Evolutionary conservation across 2,113 vertebrate species (phyloP).

Genomic region (Thunnus maccoyii): DNA sequence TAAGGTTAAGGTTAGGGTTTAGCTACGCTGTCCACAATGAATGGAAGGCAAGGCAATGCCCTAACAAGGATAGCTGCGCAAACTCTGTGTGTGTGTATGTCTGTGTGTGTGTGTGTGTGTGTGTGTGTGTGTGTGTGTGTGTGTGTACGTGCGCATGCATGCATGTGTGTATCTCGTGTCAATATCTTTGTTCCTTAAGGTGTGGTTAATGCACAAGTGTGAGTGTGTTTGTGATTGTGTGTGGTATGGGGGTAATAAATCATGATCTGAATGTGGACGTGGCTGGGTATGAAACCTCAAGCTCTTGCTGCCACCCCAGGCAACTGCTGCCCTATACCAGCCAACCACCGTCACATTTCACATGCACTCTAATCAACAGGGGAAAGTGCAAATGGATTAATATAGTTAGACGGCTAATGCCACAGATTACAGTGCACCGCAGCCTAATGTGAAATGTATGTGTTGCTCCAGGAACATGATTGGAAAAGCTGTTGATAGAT

Average conservation of each 20-base stretch:
- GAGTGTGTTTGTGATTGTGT: slow-evolving; percentile 49
- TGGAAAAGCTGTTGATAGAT: slow-evolving; percentile 70
- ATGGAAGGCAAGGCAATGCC: too few relatives aligned
- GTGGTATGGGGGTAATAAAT: slow-evolving; percentile 78
- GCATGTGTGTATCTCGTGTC: slow-evolving; percentile 43
- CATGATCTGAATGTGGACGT: slow-evolving; percentile 76
- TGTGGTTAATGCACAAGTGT: slow-evolving; percentile 29
- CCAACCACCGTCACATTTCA: slow-evolving; percentile 76
- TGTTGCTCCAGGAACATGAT: slow-evolving; percentile 66
- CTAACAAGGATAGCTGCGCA: too few relatives aligned
- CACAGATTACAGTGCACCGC: slow-evolving; percentile 70
- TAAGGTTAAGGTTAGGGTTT: too few relatives aligned
- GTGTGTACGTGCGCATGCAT: slow-evolving; percentile 7
- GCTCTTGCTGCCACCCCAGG: slow-evolving; percentile 74
- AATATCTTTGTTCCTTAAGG: slow-evolving; percentile 53
- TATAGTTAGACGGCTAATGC: slow-evolving; percentile 77
- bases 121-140: slow-evolving; percentile 16
- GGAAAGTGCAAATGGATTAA: slow-evolving; percentile 84
- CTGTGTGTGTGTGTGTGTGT: not conserved
- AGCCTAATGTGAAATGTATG: slow-evolving; percentile 73
- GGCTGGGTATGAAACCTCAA: slow-evolving; percentile 75
- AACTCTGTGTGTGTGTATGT: not conserved
- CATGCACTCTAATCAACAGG: slow-evolving; percentile 80
- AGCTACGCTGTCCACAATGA: too few relatives aligned
- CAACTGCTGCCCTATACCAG: slow-evolving; percentile 82